Percentiles rank a stretch among this genome's conserved stretches.
Conservation (phyloP, 2,797 vertebrate species). For the Varecia variegata region DNA sequence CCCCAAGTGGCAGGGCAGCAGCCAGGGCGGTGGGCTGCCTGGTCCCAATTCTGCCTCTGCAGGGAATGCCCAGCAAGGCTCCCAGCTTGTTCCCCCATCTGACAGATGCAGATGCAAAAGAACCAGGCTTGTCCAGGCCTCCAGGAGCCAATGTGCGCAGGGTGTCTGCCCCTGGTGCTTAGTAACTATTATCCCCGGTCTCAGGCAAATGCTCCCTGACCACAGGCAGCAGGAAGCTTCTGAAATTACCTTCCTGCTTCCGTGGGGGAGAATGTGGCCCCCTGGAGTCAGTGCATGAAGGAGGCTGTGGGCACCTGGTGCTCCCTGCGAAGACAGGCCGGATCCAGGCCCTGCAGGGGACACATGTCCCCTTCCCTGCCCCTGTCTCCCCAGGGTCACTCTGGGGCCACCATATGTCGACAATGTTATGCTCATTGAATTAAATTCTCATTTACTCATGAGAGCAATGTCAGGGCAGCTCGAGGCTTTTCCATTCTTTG, state of each 20-base stretch:
- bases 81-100: neutral
- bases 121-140: neutral
- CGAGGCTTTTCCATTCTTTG: neutral
- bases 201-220: rapidly evolving
- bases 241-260: neutral
- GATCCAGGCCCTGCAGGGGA: rapidly evolving
- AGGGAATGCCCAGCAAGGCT: neutral
- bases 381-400: neutral
- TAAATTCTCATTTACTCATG: neutral
- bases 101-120: neutral
- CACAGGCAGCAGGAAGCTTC: neutral
- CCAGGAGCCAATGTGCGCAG: rapidly evolving
- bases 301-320: rapidly evolving
- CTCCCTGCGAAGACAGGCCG: neutral
- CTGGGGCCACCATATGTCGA: neutral
- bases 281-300: neutral
- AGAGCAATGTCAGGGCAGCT: neutral
- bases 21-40: neutral
- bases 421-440: neutral
- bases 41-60: neutral
- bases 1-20: rapidly evolving
- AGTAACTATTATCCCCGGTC: neutral
- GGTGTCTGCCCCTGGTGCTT: rapidly evolving
- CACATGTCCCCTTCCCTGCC: rapidly evolving
- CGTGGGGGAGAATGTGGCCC: rapidly evolving